Evolutionary conservation across 64 coral and sea anemone genomes (phyloP).

Genomic region (Actinia tenebrosa): DNA sequence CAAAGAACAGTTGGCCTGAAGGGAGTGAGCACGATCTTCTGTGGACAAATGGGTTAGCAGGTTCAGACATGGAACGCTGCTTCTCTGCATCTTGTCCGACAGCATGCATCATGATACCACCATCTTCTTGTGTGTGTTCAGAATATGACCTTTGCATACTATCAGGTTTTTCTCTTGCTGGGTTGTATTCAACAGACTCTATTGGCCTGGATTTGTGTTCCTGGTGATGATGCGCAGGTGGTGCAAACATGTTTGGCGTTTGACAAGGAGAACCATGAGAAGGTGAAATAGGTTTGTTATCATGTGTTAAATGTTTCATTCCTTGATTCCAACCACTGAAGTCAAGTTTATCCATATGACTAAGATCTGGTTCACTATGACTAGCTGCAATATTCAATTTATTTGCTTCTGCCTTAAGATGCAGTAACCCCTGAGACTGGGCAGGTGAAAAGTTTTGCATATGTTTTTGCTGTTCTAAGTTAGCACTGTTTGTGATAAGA

Average conservation of each 20-base stretch:
- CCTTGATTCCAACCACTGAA: conserved; percentile 6
- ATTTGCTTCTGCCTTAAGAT: conserved; percentile 14
- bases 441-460: conserved; percentile 22
- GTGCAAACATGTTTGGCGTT: not conserved
- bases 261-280: conserved; percentile 19
- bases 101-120: conserved; percentile 40
- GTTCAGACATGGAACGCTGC: conserved; percentile 62
- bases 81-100: conserved; percentile 44
- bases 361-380: conserved; percentile 36
- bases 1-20: conserved; percentile 18
- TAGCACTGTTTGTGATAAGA: not conserved
- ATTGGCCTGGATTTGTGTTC: not conserved
- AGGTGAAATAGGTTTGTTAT: not conserved
- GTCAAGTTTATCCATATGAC: conserved; percentile 26
- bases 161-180: conserved; percentile 17
- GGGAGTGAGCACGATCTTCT: conserved; percentile 37
- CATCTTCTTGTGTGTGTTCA: conserved; percentile 50
- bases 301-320: not conserved
- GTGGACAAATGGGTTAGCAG: conserved; percentile 41
- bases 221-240: not conserved
- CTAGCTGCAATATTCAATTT: conserved; percentile 15
- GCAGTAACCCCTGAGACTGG: conserved; percentile 22
- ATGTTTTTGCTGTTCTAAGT: conserved; percentile 3
- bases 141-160: conserved; percentile 76
- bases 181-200: not conserved